Base-by-base conservation (phyloP, 53 echinoderm and acorn worm species). In the Echinometra lucunter region DNA sequence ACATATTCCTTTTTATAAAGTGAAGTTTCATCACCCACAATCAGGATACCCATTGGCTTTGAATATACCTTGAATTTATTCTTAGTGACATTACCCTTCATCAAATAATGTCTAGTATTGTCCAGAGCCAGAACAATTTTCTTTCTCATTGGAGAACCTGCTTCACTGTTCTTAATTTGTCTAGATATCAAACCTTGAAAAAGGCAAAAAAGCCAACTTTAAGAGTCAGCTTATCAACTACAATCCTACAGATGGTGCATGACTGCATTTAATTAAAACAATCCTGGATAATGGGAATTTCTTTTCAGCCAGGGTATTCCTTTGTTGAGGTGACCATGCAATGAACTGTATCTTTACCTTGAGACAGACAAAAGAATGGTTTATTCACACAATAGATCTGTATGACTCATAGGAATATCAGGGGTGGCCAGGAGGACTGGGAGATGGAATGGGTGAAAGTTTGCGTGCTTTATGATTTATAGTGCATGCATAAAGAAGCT, bases 241-340 rank as follows among this genome's bases (percentile, higher is more conserved):
- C 13, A 53, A 35, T 42, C 6, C 42, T 42, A 19, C 21, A 23
- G 42, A 42, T 17, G 21, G 12, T 78, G 23, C 11, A 42, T 40
- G n/a, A n/a, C n/a, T n/a, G n/a, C n/a, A n/a, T 78, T 69, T 78
- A 23, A 78, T 42, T 42, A 23, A 78, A 78, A 42, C 78, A 78
- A 40, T 78, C 38, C 13, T 78, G 42, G 78, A 78, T 78, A 42
- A 42, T 40, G 78, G 78, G 78, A 7, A 38, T 19, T 38, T 21
- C 38, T 78, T 78, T 75, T 42, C 78, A 19, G 42, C 78, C 78
- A 78, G 38, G 78, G 42, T 40, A 38, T 38, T 32, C 32, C 34
- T 69, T 69, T 69, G 12, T 32, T 69, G 78, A 21, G 38, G 19
- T 38, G 19, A 78, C 78, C 78, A 42, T 40, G 42, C 42, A 42